Conservation (phyloP, 1,140 invertebrate genomes). For the Chironomus tepperi region DNA sequence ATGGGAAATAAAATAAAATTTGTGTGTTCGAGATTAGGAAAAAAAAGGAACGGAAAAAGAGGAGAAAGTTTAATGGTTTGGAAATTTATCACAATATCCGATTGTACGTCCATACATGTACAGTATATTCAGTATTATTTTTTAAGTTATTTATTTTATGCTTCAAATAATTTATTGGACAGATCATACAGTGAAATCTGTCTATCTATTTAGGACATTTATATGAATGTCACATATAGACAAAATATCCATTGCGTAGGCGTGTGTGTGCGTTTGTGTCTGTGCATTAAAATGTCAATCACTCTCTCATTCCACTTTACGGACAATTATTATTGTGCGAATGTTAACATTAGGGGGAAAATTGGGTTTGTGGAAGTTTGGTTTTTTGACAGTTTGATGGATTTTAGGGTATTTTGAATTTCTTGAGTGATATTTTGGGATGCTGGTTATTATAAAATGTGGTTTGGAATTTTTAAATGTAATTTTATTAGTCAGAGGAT, state of each 20-base stretch:
- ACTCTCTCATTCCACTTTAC: neutral
- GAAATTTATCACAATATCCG: neutral
- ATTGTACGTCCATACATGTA: too few species aligned
- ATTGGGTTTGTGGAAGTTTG: too few species aligned
- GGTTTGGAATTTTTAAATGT: too few species aligned
- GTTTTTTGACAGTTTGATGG: too few species aligned
- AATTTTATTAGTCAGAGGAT: too few species aligned
- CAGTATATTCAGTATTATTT: too few species aligned
- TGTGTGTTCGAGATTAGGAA: neutral
- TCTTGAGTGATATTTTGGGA: too few species aligned
- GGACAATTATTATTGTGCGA: too few species aligned
- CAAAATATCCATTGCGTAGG: neutral
- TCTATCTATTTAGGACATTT: neutral
- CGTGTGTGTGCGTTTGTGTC: too few species aligned
- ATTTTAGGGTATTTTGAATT: too few species aligned
- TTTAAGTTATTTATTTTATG: neutral
- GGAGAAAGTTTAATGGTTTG: constrained; percentile 10
- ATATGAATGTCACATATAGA: constrained; percentile 2
- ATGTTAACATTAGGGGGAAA: too few species aligned
- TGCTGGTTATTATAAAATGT: too few species aligned
- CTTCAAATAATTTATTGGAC: constrained; percentile 14
- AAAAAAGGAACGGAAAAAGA: neutral
- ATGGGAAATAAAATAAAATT: neutral
- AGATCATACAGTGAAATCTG: neutral
- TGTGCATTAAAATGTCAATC: constrained; percentile 13